Base-by-base conservation (phyloP, 2,888 invertebrate species). In the Cotesia congregata region DNA sequence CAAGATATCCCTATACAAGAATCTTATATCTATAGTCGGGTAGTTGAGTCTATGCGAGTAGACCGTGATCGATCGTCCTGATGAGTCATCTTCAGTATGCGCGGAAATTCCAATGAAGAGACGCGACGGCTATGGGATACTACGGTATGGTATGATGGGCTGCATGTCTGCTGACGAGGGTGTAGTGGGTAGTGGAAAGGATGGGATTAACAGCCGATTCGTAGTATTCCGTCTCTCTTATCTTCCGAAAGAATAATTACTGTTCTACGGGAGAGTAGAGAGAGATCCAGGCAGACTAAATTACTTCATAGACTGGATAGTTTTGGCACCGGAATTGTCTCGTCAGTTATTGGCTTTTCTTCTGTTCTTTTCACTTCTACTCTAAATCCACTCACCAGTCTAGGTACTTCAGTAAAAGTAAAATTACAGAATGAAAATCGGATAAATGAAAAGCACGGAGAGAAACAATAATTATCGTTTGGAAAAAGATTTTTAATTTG, bases 21-120 rank as follows among this genome's bases (percentile, higher is more conserved):
- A 30, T 30, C 30, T 6, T 60, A n/a, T n/a, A 60, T 9, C 9
- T 60, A 30, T 30, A 30, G 15, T 20, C 6, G 20, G 12, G 12
- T 30, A 30, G 30, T 30, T 30, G 30, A 30, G 4, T 6, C 30
- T 41, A 20, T 15, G 5, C 15, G 59, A 17, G 30, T 67, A 64
- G 59, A 74, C 77, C 71, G 83, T 83, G 86, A 85, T 85, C 85
- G 84, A 85, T 85, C 82, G 77, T 67, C 70, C 68, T 80, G 85
- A 85, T 85, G 85, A 85, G 82, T 85, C 85, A 85, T 82, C 81
- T 77, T 79, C 80, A 77, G 50, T 62, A 72, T 72, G 15, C 72
- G 65, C 74, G 81, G 77, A 82, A 85, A 84, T 84, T 82, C 82
- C 78, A 79, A 72, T 72, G 74, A 78, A 82, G 82, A 78, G 79